Percentiles rank a stretch among this genome's conserved stretches.
Conservation (phyloP, 2,113 vertebrate genomes). For the Etheostoma cragini region DNA sequence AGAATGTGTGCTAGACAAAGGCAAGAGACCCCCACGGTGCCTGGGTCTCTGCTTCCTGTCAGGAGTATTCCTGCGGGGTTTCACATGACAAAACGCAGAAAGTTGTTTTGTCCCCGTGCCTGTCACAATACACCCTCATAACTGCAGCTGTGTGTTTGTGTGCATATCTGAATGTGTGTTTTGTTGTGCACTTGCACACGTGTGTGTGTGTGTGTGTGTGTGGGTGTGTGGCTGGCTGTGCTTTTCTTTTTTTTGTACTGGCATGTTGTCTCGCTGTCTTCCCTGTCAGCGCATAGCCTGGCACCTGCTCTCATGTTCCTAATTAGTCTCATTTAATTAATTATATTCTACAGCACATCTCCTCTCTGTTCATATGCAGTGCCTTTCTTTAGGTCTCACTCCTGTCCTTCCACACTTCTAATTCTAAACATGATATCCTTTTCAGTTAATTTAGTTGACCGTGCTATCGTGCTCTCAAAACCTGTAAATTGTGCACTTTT, state of each 20-base stretch:
- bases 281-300: constrained; percentile 90
- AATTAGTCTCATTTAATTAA: constrained; percentile 96
- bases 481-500: constrained; percentile 26
- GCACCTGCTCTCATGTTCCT: constrained; percentile 93
- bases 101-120: constrained; percentile 89
- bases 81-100: constrained; percentile 92
- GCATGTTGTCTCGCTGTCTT: constrained; percentile 89
- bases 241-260: constrained; percentile 74
- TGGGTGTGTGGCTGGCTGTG: constrained; percentile 62
- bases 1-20: constrained; percentile 86
- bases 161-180: constrained; percentile 37
- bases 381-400: constrained; percentile 87
- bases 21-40: constrained; percentile 86
- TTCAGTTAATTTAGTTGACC: constrained; percentile 11
- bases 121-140: constrained; percentile 89
- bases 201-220: constrained; percentile 41
- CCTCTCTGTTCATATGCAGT: constrained; percentile 86
- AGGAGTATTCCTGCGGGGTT: constrained; percentile 89
- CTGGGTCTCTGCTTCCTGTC: constrained; percentile 88
- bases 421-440: constrained; percentile 32
- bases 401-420: constrained; percentile 66
- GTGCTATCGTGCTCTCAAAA: constrained; percentile 25
- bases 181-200: constrained; percentile 41
- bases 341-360: constrained; percentile 89
- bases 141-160: constrained; percentile 81